Evolutionary conservation across 2,888 invertebrate genomes (phyloP).

Genomic region (Perizoma flavofasciatum): DNA sequence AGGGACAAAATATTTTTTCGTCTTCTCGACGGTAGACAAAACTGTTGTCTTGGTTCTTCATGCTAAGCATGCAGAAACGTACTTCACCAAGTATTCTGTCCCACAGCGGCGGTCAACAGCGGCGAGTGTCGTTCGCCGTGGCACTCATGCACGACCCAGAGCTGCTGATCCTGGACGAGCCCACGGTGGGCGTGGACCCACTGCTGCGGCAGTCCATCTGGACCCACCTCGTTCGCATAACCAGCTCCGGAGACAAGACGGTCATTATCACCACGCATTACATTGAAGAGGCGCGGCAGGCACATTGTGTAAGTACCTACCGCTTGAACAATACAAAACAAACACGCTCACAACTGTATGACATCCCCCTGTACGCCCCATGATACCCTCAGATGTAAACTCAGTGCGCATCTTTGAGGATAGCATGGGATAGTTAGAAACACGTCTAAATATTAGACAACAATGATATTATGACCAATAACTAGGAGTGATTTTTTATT

Average conservation of each 20-base stretch:
- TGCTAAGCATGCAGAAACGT: too few relatives aligned
- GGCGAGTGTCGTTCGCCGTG: constrained; percentile 95
- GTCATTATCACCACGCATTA: constrained; percentile 94
- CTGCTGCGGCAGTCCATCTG: constrained; percentile 95
- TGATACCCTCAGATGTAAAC: too few relatives aligned
- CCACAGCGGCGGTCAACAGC: constrained; percentile 93
- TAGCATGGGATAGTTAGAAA: too few relatives aligned
- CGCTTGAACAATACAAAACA: not conserved
- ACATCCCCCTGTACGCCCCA: too few relatives aligned
- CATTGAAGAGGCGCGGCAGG: constrained; percentile 97
- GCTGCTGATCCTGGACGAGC: constrained; percentile 95
- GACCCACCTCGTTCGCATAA: constrained; percentile 96
- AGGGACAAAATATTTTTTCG: too few relatives aligned
- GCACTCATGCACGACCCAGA: constrained; percentile 97
- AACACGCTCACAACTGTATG: not conserved
- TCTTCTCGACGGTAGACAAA: too few relatives aligned
- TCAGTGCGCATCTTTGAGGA: too few relatives aligned
- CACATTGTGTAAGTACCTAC: constrained; percentile 88
- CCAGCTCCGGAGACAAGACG: constrained; percentile 94
- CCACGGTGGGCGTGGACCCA: constrained; percentile 97
- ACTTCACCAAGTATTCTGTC: too few relatives aligned
- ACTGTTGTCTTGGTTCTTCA: too few relatives aligned
- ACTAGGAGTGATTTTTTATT: too few relatives aligned
- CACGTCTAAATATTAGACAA: too few relatives aligned
- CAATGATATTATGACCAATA: too few relatives aligned